Percentiles rank a stretch among this genome's conserved stretches.
phyloP scores from a whole-genome alignment of 1,140 invertebrate species.

The Brachionus paranguensis region DNA sequence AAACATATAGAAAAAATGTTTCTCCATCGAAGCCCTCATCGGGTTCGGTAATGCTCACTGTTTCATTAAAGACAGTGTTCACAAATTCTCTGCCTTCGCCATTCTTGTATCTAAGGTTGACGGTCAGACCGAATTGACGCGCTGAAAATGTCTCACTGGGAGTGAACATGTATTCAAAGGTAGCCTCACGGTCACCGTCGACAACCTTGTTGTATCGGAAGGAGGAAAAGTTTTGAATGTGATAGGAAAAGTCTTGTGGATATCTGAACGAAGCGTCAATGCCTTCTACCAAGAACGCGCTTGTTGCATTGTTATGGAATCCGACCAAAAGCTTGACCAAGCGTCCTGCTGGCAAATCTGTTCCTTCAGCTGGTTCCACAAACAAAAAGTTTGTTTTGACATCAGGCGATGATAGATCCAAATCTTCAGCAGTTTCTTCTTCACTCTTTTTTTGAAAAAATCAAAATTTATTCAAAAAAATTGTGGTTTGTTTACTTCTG shows the following conservation, averaged over 20 bases:
- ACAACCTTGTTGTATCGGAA: conserved; percentile 81
- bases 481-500: neutral
- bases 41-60: conserved; percentile 89
- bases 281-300: conserved; percentile 81
- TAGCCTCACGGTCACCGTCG: conserved; percentile 82
- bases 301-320: conserved; percentile 84
- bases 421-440: conserved; percentile 3
- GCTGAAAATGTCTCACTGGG: conserved; percentile 89
- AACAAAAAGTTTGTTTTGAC: conserved; percentile 34
- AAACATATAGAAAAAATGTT: conserved; percentile 91
- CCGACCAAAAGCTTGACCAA: conserved; percentile 90
- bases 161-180: conserved; percentile 87
- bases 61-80: conserved; percentile 96
- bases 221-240: conserved; percentile 94
- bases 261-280: conserved; percentile 96
- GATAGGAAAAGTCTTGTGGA: conserved; percentile 94
- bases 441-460: neutral
- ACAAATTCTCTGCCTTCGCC: conserved; percentile 63
- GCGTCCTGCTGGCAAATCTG: conserved; percentile 81
- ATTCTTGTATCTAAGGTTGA: conserved; percentile 89
- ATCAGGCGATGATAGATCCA: neutral
- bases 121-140: conserved; percentile 85
- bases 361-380: conserved; percentile 19
- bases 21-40: conserved; percentile 95
- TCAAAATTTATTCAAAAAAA: neutral